Conservation (phyloP, 2,113 vertebrate genomes). For the Nibea coibor region DNA sequence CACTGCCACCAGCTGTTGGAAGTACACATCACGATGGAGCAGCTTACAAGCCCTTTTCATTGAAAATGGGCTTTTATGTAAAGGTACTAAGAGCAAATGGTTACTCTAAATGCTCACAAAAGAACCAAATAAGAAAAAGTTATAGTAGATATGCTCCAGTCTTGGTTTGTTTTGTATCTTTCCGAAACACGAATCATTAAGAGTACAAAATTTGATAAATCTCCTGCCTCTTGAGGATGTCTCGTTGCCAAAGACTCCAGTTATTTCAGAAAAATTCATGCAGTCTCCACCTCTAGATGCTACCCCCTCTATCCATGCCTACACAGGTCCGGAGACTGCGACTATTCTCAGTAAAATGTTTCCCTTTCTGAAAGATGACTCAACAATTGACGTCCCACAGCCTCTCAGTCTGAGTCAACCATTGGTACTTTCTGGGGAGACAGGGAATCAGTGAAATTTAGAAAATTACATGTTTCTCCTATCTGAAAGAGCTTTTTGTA, state of each 20-base stretch:
- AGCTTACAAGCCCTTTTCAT: background rate
- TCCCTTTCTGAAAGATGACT: slow-evolving; percentile 5
- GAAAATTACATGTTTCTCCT: background rate
- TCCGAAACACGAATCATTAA: background rate
- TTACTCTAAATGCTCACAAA: background rate
- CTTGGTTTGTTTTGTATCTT: background rate
- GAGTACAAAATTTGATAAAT: background rate
- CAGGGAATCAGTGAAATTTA: background rate
- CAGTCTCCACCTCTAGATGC: background rate
- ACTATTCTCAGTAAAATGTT: background rate
- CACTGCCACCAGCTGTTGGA: slow-evolving; percentile 52
- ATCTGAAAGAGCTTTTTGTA: background rate
- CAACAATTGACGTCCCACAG: background rate
- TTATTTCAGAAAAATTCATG: background rate
- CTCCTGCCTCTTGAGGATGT: background rate
- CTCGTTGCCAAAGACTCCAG: background rate
- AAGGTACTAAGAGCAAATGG: background rate
- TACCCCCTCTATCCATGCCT: background rate
- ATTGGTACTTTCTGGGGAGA: background rate
- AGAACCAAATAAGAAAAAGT: background rate
- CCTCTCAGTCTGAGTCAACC: slow-evolving; percentile 14
- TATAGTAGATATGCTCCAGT: background rate
- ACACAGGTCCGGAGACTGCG: background rate
- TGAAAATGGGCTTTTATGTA: background rate
- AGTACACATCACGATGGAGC: background rate